Conservation (phyloP, 2,113 vertebrate genomes). For the Todiramphus chloris region DNA sequence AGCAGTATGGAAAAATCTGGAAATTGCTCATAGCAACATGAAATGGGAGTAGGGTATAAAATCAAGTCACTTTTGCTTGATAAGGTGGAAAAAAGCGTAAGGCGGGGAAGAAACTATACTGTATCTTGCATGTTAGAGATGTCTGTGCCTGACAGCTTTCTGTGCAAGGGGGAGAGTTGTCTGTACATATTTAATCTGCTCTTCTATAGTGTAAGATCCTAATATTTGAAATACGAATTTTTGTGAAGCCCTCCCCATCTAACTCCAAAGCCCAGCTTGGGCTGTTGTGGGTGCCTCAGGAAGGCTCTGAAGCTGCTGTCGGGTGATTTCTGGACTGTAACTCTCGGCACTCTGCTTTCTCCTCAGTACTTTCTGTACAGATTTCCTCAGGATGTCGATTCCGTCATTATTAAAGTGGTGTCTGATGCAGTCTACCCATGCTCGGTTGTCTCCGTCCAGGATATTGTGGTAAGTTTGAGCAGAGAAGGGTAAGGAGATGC, state of each 20-base stretch:
- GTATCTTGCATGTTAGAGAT: neutral
- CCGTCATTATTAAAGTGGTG: constrained; percentile 78
- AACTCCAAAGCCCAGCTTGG: neutral
- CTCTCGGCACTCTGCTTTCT: constrained; percentile 24
- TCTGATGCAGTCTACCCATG: constrained; percentile 77
- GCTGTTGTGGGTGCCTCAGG: neutral
- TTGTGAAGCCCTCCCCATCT: neutral
- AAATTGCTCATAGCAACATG: neutral
- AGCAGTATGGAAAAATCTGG: neutral
- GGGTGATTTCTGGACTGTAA: neutral
- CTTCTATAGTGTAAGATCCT: neutral
- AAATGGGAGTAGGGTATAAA: neutral
- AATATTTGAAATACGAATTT: neutral
- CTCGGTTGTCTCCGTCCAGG: constrained; percentile 82
- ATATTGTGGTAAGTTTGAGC: constrained; percentile 77
- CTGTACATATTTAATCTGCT: neutral
- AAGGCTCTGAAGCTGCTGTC: neutral
- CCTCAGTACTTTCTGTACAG: constrained; percentile 81
- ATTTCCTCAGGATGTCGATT: constrained; percentile 79
- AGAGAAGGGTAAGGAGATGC: neutral
- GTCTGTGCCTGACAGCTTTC: neutral
- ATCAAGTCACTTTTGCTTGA: neutral
- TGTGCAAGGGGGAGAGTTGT: neutral
- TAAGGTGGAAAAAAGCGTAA: neutral
- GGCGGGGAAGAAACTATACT: neutral